Percentiles rank a stretch among this genome's conserved stretches.
phyloP scores from a whole-genome alignment of 1,140 invertebrate species.

The Lasaia peninsularis region DNA sequence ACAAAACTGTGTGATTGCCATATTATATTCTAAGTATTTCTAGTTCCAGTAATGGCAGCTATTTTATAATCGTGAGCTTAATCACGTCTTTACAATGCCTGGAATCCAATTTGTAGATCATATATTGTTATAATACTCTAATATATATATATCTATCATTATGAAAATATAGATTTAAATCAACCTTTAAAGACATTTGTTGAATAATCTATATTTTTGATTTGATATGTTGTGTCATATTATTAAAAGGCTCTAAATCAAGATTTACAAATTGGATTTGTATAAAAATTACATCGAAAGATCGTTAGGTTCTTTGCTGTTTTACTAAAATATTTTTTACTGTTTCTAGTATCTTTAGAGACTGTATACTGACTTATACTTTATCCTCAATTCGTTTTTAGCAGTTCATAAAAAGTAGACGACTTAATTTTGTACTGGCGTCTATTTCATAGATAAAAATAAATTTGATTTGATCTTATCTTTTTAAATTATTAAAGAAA shows the following conservation, averaged over 20 bases:
- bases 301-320: conserved; percentile 31
- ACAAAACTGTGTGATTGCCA: conserved; percentile 33
- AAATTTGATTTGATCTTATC: too few relatives aligned
- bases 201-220: conserved; percentile 29
- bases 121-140: conserved; percentile 13
- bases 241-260: conserved; percentile 24
- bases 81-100: conserved; percentile 60
- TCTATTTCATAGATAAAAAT: too few relatives aligned
- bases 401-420: too few relatives aligned
- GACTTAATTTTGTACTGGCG: too few relatives aligned
- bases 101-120: conserved; percentile 57
- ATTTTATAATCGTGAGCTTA: conserved; percentile 61
- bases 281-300: conserved; percentile 45
- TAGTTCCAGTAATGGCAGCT: conserved; percentile 46
- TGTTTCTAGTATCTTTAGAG: conserved; percentile 23
- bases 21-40: conserved; percentile 25
- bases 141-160: conserved; percentile 18
- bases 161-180: conserved; percentile 8
- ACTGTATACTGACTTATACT: not conserved
- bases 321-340: conserved; percentile 16
- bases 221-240: conserved; percentile 18
- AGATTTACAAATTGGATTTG: conserved; percentile 59
- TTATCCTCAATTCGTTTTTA: too few relatives aligned
- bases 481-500: too few relatives aligned
- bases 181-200: conserved; percentile 25